A percentile compares a stretch with the other conserved stretches of the same genome.
phyloP scores from a whole-genome alignment of 2,797 vertebrate genomes.

The Denticeps clupeoides region DNA sequence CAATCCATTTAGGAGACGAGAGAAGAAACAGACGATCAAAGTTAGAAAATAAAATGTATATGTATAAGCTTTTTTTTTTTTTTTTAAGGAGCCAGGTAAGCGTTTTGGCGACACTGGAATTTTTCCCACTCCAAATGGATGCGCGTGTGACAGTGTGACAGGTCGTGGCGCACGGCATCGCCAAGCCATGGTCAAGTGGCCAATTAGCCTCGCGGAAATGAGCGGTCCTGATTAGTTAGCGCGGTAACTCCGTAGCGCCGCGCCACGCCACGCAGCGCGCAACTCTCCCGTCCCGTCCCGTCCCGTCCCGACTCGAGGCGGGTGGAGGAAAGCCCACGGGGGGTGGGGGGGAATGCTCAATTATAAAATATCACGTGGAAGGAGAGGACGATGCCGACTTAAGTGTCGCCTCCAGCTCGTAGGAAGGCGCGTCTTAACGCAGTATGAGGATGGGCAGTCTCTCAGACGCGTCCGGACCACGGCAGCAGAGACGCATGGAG shows the following conservation, averaged over 20 bases:
- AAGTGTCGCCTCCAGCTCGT: constrained; percentile 54
- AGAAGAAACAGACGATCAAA: constrained; percentile 64
- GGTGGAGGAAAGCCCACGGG: constrained; percentile 34
- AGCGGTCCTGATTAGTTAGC: too few relatives aligned
- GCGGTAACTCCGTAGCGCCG: too few relatives aligned
- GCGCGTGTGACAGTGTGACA: too few relatives aligned
- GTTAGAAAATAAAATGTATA: constrained; percentile 33
- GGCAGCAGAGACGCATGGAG: constrained; percentile 53
- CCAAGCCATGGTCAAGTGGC: too few relatives aligned
- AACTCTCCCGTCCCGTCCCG: too few relatives aligned
- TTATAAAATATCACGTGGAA: constrained; percentile 71
- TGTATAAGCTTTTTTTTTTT: constrained; percentile 26
- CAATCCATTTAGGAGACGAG: constrained; percentile 55
- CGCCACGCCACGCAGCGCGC: too few relatives aligned
- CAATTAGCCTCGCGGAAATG: too few relatives aligned
- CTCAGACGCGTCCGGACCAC: constrained; percentile 53
- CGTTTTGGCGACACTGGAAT: too few relatives aligned
- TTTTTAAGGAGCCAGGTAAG: constrained; percentile 14
- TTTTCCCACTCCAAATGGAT: too few relatives aligned
- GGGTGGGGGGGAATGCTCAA: constrained; percentile 43
- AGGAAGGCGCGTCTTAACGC: constrained; percentile 54
- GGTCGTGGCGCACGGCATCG: too few relatives aligned
- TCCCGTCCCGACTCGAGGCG: too few relatives aligned
- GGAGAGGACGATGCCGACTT: constrained; percentile 56
- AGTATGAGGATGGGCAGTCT: constrained; percentile 54